Evolutionary conservation across 2,888 invertebrate species (phyloP), one percentile per base, ranked within the genome.

Genomic region (Ormia ochracea): DNA sequence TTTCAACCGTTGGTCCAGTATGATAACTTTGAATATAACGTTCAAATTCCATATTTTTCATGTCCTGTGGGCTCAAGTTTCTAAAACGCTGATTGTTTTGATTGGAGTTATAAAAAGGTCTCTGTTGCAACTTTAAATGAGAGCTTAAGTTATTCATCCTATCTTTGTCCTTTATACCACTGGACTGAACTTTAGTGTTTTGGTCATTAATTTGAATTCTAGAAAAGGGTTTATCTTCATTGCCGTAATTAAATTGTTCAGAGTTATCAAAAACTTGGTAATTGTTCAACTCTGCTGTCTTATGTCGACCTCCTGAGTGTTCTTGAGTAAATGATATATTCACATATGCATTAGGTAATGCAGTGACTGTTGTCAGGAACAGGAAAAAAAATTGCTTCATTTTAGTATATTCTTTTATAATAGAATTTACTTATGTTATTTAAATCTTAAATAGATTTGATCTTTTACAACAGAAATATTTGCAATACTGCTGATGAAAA

Each of bases 281-380:
- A 7, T 41, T 56, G 38, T 14, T 45, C 14, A 52, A n/a, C 12
- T 52, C 41, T 17, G 17, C 4, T 0, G 92, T 91, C 81, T 91
- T 91, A 4, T 92, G 92, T 5, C 92, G 91, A 87, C 90, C 91
- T 36, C 84, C 84, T 33, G 83, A 82, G 48, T 85, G 82, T 19
- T 86, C 84, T 58, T 86, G 85, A 63, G 84, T 85, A 63, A 89
- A 86, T 26, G 88, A 85, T 36, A 88, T 84, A 70, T 88, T 87
- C 14, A 88, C 86, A 83, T 89, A 87, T 14, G 87, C 87, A 31
- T 85, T 83, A 41, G 84, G 85, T 48, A 83, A 66, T 66, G 83
- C 83, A 73, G 84, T 83, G 43, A 81, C 84, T 75, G 87, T 77
- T 63, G 85, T 80, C 74, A 85, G 81, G 82, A 87, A 59, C 82